Conservation (phyloP, 2,113 vertebrate species). For the Nicator chloris region DNA sequence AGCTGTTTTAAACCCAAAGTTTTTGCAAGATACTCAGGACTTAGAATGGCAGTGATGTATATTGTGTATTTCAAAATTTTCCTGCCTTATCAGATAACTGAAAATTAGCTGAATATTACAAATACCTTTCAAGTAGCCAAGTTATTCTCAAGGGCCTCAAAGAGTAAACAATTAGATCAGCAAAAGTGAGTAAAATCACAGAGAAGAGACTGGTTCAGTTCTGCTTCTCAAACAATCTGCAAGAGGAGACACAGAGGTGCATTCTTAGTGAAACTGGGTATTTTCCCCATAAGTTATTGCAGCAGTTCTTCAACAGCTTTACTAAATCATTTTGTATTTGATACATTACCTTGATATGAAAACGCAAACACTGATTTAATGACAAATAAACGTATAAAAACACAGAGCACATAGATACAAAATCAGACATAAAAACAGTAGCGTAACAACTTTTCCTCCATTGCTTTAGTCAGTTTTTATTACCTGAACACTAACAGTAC, state of each 20-base stretch:
- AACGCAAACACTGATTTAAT: background rate
- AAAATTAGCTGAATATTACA: background rate
- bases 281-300: background rate
- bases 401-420: background rate
- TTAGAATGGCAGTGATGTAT: background rate
- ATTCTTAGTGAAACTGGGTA: background rate
- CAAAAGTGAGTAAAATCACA: background rate
- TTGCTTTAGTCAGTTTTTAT: background rate
- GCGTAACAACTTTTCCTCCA: rapidly evolving
- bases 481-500: background rate
- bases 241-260: background rate
- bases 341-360: background rate
- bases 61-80: background rate
- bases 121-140: background rate
- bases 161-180: background rate
- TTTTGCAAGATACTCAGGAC: background rate
- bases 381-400: background rate
- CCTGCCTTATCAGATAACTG: background rate
- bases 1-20: background rate
- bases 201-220: background rate
- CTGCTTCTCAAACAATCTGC: background rate
- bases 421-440: background rate
- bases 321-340: background rate
- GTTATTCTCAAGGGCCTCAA: background rate
- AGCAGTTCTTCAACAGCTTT: background rate